Evolutionary conservation across 1,140 invertebrate genomes (phyloP).

Genomic region (Aradophagus sp.): DNA sequence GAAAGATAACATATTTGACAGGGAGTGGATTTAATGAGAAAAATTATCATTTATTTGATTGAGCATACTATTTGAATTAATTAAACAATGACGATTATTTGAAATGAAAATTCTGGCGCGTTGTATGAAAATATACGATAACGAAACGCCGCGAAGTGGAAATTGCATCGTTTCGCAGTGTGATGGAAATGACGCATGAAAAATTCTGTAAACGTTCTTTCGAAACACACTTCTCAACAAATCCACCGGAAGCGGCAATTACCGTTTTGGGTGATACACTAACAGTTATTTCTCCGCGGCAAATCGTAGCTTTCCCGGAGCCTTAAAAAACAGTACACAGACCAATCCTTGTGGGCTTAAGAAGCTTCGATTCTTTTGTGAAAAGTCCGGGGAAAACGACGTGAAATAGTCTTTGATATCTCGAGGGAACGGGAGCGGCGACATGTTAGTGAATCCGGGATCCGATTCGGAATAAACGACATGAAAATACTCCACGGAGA

Average conservation of each 20-base stretch:
- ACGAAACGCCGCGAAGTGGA: too few relatives aligned
- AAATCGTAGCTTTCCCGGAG: constrained; percentile 12
- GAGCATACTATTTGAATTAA: too few relatives aligned
- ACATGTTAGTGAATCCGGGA: constrained; percentile 50
- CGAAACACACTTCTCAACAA: too few relatives aligned
- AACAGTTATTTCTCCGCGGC: constrained; percentile 26
- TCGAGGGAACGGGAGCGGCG: constrained; percentile 40
- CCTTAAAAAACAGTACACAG: background rate
- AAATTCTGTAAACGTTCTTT: constrained; percentile 25
- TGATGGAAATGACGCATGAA: constrained; percentile 18
- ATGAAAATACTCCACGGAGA: constrained; percentile 49
- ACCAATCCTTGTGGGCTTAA: constrained; percentile 20
- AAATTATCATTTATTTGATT: too few relatives aligned
- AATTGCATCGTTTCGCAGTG: too few relatives aligned
- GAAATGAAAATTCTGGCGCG: too few relatives aligned
- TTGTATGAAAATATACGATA: too few relatives aligned
- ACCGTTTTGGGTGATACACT: constrained; percentile 21
- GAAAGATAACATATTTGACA: too few relatives aligned
- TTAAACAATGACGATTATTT: too few relatives aligned
- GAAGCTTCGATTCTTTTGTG: constrained; percentile 34
- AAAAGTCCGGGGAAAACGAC: constrained; percentile 46
- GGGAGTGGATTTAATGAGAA: too few relatives aligned
- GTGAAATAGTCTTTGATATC: constrained; percentile 47
- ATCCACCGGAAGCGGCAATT: constrained; percentile 32
- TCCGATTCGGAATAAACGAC: constrained; percentile 56